phyloP scores from a whole-genome alignment of 2,888 invertebrate genomes.

The Scrobipalpa costella region DNA sequence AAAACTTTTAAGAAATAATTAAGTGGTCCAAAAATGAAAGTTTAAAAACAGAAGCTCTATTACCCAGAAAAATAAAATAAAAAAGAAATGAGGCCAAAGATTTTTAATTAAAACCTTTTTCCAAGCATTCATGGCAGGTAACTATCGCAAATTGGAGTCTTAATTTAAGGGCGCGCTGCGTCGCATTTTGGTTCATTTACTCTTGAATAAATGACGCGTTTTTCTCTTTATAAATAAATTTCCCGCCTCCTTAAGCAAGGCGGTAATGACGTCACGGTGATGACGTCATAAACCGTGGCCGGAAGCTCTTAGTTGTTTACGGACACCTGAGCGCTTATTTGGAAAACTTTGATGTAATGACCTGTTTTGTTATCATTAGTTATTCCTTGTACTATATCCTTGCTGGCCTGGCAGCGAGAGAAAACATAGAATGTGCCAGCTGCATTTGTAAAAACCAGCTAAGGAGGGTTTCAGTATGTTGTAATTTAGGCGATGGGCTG shows the following conservation, averaged over 20 bases:
- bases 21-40: not conserved
- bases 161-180: not conserved
- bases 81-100: not conserved
- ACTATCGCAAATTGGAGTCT: slow-evolving; percentile 5
- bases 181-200: slow-evolving; percentile 4
- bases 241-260: not conserved
- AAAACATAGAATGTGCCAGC: too few relatives aligned
- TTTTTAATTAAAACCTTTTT: slow-evolving; percentile 5
- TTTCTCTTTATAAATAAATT: slow-evolving; percentile 5
- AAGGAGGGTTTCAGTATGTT: too few relatives aligned
- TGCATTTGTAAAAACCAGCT: too few relatives aligned
- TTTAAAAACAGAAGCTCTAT: not conserved
- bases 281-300: not conserved
- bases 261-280: slow-evolving; percentile 6
- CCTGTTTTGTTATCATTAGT: not conserved
- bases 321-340: slow-evolving; percentile 10
- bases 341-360: slow-evolving; percentile 6
- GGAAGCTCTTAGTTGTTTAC: not conserved
- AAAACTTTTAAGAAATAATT: too few relatives aligned
- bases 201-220: not conserved
- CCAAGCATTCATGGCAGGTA: not conserved
- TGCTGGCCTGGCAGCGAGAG: too few relatives aligned
- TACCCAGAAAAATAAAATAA: not conserved
- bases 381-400: too few relatives aligned
- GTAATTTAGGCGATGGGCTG: too few relatives aligned